phyloP scores from a whole-genome alignment of 2,113 vertebrate genomes.

The Caretta caretta region DNA sequence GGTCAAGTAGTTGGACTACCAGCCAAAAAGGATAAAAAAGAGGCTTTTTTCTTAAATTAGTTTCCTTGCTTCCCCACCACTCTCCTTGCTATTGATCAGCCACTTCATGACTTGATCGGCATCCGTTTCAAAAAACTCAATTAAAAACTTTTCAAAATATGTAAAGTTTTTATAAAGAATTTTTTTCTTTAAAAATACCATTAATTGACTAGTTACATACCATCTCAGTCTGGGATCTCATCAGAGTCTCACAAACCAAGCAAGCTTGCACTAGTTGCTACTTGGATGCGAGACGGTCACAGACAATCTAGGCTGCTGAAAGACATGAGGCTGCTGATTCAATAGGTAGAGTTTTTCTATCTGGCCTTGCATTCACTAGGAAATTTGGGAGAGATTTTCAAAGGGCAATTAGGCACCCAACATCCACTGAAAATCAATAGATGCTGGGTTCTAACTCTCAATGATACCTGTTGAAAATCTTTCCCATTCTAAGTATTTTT shows the following conservation, averaged over 20 bases:
- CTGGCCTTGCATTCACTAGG: background rate
- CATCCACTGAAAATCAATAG: background rate
- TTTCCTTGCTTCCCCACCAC: fast-evolving
- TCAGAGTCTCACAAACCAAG: background rate
- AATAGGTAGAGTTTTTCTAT: background rate
- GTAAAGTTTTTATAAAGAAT: background rate
- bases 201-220: fast-evolving
- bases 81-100: background rate
- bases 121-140: background rate
- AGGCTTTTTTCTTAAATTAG: fast-evolving
- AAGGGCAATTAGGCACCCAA: background rate
- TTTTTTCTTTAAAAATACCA: background rate
- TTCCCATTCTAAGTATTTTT: background rate
- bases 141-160: background rate
- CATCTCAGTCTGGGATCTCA: background rate
- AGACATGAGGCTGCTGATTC: background rate
- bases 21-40: background rate
- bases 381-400: background rate
- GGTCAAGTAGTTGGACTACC: background rate
- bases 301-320: background rate
- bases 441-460: background rate
- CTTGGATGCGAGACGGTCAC: background rate
- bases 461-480: background rate
- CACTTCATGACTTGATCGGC: background rate
- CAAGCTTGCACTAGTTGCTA: background rate